Conservation (phyloP, 2,888 invertebrate genomes). For the Pogonocherus hispidulus region DNA sequence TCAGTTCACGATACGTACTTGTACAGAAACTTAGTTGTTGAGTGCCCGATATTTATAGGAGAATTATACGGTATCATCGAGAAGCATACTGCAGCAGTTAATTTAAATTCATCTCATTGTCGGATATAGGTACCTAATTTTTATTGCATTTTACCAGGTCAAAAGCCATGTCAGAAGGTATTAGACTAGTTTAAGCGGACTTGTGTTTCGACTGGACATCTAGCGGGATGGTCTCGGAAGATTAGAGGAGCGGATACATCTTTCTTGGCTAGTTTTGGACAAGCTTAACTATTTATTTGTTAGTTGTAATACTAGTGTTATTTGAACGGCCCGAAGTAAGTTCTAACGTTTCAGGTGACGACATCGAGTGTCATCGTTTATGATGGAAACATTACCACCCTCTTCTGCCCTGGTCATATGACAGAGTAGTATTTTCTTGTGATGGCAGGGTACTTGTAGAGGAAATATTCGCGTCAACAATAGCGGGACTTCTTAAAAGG, state of each 20-base stretch:
- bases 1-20: conserved; percentile 8
- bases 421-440: too few relatives aligned
- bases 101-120: conserved; percentile 61
- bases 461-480: too few relatives aligned
- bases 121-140: conserved; percentile 60
- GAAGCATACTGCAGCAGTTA: conserved; percentile 55
- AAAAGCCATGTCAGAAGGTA: conserved; percentile 54
- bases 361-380: too few relatives aligned
- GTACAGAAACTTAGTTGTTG: conserved; percentile 59
- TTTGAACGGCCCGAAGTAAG: too few relatives aligned
- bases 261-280: neutral
- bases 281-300: too few relatives aligned
- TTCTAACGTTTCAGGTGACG: too few relatives aligned
- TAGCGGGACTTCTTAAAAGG: too few relatives aligned
- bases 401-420: too few relatives aligned
- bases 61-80: conserved; percentile 57
- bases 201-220: neutral
- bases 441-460: too few relatives aligned
- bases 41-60: conserved; percentile 58
- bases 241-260: neutral
- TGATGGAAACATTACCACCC: too few relatives aligned
- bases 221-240: neutral
- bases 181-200: conserved; percentile 34
- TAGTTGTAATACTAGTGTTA: too few relatives aligned
- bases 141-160: conserved; percentile 50